A percentile compares a stretch with the other conserved stretches of the same genome.
Evolutionary conservation across 2,113 vertebrate genomes (phyloP).

Genomic region (Scortum barcoo): DNA sequence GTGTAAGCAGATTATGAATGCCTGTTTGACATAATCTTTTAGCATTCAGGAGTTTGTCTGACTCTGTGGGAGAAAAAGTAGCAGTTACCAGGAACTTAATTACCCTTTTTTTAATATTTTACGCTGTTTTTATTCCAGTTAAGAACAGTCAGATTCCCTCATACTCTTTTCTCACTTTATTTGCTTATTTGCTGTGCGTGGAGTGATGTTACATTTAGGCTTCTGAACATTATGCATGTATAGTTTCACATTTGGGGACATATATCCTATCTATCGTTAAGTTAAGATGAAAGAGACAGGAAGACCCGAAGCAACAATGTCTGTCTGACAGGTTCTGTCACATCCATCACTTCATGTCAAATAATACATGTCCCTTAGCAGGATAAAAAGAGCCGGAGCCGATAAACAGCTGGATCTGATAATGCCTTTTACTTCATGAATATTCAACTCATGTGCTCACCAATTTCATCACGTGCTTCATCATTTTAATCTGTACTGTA

Average conservation of each 20-base stretch:
- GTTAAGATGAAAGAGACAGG: conserved; percentile 1
- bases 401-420: background rate
- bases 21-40: conserved; percentile 1
- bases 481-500: conserved; percentile 12
- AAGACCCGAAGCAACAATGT: background rate
- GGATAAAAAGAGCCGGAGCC: background rate
- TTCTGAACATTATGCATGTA: background rate
- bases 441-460: background rate
- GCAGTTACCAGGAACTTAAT: conserved; percentile 10
- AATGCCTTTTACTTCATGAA: background rate
- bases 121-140: background rate
- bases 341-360: background rate
- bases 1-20: conserved; percentile 36
- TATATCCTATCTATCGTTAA: background rate
- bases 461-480: conserved; percentile 15
- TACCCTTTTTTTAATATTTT: background rate
- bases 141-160: conserved; percentile 7
- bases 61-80: conserved; percentile 21
- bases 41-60: conserved; percentile 26
- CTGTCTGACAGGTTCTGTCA: background rate
- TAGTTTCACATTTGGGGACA: background rate
- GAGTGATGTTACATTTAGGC: conserved; percentile 15
- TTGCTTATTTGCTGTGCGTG: conserved; percentile 14
- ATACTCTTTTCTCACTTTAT: conserved; percentile 30
- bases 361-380: background rate